Base-by-base conservation (phyloP, 2,113 vertebrate species). In the Phalacrocorax carbo region DNA sequence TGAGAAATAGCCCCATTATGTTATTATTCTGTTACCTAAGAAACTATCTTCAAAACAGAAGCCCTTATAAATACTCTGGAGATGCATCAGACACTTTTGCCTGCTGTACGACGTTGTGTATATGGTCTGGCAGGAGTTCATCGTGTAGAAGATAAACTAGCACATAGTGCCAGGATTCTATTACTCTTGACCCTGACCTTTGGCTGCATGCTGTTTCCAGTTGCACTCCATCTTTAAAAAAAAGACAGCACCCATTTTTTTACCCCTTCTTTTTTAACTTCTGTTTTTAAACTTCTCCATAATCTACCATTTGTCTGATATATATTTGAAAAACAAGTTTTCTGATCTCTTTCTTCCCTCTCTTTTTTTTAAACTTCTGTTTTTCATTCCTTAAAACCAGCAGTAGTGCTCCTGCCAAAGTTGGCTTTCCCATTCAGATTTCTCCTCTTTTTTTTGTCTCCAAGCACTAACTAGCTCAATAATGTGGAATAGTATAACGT, bases 1-100 rank as follows among this genome's bases (percentile, higher is more conserved):
- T 97, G 97, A 98, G 97, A 91, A 95, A 98, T 97, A 91, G 95
- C 97, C 97, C 96, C 93, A 97, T 97, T 96, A 94, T 98, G 97
- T 98, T 98, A 98, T 98, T 97, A 93, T 97, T 98, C 96, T 91
- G 98, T 99, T 98, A 98, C 98, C 98, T 98, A 98, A 98, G 98
- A 98, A 98, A 99, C 98, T 98, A 98, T 98, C 98, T 98, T 98
- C 98, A 98, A 98, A 99, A 99, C 98, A 98, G 98, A 98, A 99
- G 98, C 98, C 97, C 97, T 98, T 97, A 97, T 98, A 98, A 98
- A 98, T 98, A 97, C 97, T 98, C 98, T 97, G 97, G 98, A 98
- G 98, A 98, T 97, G 97, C 97, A 97, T 98, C 98, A 98, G 98
- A 98, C 97, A 88, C 98, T 98, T 97, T 97, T 95, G 54, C 83